Base-by-base conservation (phyloP, 2,113 vertebrate genomes). In the Sceloporus undulatus region DNA sequence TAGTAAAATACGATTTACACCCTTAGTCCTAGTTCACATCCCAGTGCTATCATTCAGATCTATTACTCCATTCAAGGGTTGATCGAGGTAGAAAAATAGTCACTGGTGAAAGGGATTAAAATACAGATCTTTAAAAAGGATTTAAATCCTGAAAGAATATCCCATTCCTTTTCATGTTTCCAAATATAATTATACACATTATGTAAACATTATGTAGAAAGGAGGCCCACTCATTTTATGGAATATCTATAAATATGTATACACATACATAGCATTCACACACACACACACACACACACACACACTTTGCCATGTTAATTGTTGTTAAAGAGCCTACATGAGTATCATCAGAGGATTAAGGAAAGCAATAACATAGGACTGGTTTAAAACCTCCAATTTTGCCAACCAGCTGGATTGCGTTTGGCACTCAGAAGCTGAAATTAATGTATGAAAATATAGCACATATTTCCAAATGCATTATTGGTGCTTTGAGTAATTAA, bases 371-470 rank as follows among this genome's bases (percentile, higher is more conserved):
- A 5, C 2, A 16, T 16, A 40, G 7, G n/a, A 62, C 13, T 88
- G n/a, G 79, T 85, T 85, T 79, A 79, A n/a, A 79, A 66, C 76
- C n/a, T 40, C 2, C 7, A 38, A 52, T 19, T 52, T 59, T 88
- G 54, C 81, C 86, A 87, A n/a, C 54, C 70, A 65, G 34, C 56
- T 87, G 62, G 38, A 84, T 68, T 70, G 25, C 42, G 23, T 13
- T 59, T 84, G 76, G 52, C 66, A 85, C 79, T 66, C 48, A 40
- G 29, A 21, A 79, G 23, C 8, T 76, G 27, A 42, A 87, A 82
- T 85, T 79, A 52, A 34, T 74, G 38, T 81, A 73, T 73, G 52
- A 84, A 85, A 79, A 85, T 85, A 10, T 89, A 62, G 71, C 40
- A 62, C 38, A 74, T 11, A 74, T 23, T 27, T 34, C 66, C 56